phyloP scores from a whole-genome alignment of 2,888 invertebrate genomes.

The Harpalus rubripes region DNA sequence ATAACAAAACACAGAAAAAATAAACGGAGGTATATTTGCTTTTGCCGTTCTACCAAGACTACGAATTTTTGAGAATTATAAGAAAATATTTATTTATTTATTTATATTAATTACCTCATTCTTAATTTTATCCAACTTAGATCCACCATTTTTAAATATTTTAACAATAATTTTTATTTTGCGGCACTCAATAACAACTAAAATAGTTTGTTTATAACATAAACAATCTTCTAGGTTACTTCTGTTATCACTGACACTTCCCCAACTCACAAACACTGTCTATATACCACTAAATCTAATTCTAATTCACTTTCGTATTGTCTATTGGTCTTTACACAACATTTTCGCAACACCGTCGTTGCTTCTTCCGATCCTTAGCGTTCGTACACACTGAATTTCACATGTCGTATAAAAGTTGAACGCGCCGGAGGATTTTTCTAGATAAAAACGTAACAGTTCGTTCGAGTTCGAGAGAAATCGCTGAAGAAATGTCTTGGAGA shows the following conservation, averaged over 20 bases:
- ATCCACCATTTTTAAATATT: background rate
- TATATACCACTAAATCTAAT: conserved; percentile 30
- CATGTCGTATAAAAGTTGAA: conserved; percentile 46
- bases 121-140: conserved; percentile 28
- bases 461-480: background rate
- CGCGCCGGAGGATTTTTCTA: conserved; percentile 28
- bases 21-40: too few relatives aligned
- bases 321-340: conserved; percentile 21
- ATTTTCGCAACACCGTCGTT: conserved; percentile 44
- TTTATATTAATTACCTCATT: conserved; percentile 49
- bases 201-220: background rate
- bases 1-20: too few relatives aligned
- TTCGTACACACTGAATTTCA: conserved; percentile 36
- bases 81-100: too few relatives aligned
- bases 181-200: background rate
- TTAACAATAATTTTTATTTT: background rate
- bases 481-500: conserved; percentile 28
- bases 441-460: conserved; percentile 23
- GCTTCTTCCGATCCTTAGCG: conserved; percentile 20
- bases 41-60: too few relatives aligned
- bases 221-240: background rate
- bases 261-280: conserved; percentile 11
- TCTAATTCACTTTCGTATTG: conserved; percentile 20
- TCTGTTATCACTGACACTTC: background rate
- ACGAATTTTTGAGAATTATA: too few relatives aligned